Evolutionary conservation across 2,888 invertebrate species (phyloP), one percentile per base, ranked within the genome.

Genomic region (Tetropium fuscum): DNA sequence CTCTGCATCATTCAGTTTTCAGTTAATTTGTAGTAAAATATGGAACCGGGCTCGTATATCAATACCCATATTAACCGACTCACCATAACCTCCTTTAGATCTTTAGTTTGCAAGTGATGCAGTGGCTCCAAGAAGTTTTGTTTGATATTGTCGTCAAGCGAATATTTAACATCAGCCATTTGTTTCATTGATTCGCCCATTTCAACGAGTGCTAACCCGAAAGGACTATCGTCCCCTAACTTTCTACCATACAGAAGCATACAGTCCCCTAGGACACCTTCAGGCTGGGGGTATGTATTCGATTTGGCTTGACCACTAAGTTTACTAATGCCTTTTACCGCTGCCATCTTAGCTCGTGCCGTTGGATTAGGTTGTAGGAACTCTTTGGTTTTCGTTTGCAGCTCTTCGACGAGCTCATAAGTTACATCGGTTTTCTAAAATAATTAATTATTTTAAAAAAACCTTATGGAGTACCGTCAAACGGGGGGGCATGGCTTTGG

Each of bases 41-140:
- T n/a, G n/a, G n/a, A n/a, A n/a, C n/a, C n/a, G n/a, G n/a, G n/a
- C n/a, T n/a, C n/a, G n/a, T n/a, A n/a, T n/a, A n/a, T n/a, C n/a
- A n/a, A n/a, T n/a, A n/a, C n/a, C n/a, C n/a, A n/a, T n/a, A n/a
- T n/a, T n/a, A n/a, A n/a, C n/a, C n/a, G n/a, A 80, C 87, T 86
- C 84, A 97, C 97, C 95, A 97, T 96, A 72, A 99, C 98, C 90
- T 99, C 99, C 85, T 98, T 99, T 55, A 99, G 88, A 83, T 99
- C 99, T 88, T 98, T 99, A 76, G 93, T 95, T 85, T 98, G 98
- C 81, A 99, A 86, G 82, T 98, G 97, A 82, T 96, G 96, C 74
- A 99, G 86, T 15, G 99, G 99, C 82, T 99, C 99, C 73, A 99
- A 87, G 86, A 99, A 98, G 87, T 98, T 99, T 84, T 99, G 98